Evolutionary conservation across 2,113 vertebrate species (phyloP), one percentile per base, ranked within the genome.

Genomic region (Stegastes partitus): DNA sequence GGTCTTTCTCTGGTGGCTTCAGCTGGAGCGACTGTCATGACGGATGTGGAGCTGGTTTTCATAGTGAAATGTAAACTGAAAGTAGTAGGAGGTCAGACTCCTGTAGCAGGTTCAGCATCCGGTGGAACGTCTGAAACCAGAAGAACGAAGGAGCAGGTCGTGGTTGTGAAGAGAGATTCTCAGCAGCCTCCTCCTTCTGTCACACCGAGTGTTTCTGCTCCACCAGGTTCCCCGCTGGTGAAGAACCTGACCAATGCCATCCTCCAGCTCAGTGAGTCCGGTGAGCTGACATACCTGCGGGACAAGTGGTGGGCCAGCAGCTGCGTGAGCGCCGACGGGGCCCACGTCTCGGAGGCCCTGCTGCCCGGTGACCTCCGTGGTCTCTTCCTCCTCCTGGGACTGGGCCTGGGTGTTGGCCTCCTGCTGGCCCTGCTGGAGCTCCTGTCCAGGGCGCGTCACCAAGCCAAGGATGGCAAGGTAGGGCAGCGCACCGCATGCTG

Each of bases 231-330:
- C 37, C 89, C 71, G 0, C 87, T 96, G 90, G 81, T 96, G 0
- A 96, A 95, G 74, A 93, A 94, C 45, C 86, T 98, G 14, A 94
- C 93, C 3, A 11, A 94, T 0, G 95, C 95, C 1, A 91, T 98
- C 47, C 94, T 97, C 34, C 84, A 92, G 45, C 93, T 97, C 63
- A 94, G 94, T 0, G 97, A 98, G 61, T 90, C 94, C 0, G 97
- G 96, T 0, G 90, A 94, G 4, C 91, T 98, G 0, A 93, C 94
- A 0, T 93, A 95, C 62, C 80, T 98, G 51, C 74, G 82, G 0
- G 85, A 94, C 61, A 98, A 97, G 80, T 98, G 96, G 96, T 97
- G 96, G 96, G 90, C 95, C 53, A 96, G 76, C 89, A 96, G 93
- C 54, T 98, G 97, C 47, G 0, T 79, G 2, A 79, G 61, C 0